Evolutionary conservation across 2,113 vertebrate species (phyloP), one percentile per base, ranked within the genome.

Genomic region (Stomatorhinus ivindoensis): DNA sequence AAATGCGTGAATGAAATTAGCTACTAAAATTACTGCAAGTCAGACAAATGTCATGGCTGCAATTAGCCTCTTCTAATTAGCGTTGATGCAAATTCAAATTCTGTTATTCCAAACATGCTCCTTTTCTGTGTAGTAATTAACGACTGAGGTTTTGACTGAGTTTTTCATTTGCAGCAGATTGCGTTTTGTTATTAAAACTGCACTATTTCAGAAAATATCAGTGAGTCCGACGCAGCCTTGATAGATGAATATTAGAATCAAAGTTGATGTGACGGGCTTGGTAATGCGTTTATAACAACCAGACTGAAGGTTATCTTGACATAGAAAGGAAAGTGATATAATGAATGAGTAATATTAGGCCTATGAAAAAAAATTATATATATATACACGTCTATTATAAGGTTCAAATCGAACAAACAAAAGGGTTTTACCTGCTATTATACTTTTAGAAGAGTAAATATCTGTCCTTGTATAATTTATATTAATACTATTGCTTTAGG

Each of bases 191-290:
- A 42, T 80, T 80, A 80, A 80, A 80, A 8, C n/a, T 15, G 73
- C 35, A 42, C 17, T 19, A 76, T 11, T 76, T 76, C 73, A 42
- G 73, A 42, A 80, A 80, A 42, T 80, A 80, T 42, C 73, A 80
- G 17, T 42, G 73, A 80, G 73, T 80, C 73, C 0, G 35, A 80
- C 15, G 15, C 73, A 80, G 73, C 5, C 73, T 42, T 80, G 73
- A 80, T 80, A 80, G 73, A 80, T 80, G 73, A 80, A 80, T 80
- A 80, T 42, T 80, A 80, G 73, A 80, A 80, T 35, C 73, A 80
- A 42, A 80, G 73, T 42, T 21, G 73, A 80, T 80, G 73, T 42
- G 73, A 80, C 4, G 35, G 35, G 35, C 73, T 80, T 80, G 35
- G 73, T 80, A 80, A 80, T 80, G 73, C 15, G 35, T 80, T 80